Conservation (phyloP, 2,888 invertebrate species). For the Drosophila pseudotakahashii region DNA sequence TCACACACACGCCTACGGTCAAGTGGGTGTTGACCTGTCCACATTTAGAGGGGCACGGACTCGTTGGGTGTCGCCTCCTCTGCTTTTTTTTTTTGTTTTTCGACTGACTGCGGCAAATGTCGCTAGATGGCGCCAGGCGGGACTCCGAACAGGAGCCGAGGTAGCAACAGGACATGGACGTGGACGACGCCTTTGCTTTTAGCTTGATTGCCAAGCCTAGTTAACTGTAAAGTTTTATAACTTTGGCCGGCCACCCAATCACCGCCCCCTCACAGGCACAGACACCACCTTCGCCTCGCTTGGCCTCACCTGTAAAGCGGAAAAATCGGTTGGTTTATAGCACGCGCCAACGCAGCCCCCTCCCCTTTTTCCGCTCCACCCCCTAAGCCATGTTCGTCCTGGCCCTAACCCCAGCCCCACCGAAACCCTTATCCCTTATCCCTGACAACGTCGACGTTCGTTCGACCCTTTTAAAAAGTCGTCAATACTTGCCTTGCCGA, state of each 20-base stretch:
- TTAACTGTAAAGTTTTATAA: constrained; percentile 81
- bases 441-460: constrained; percentile 57
- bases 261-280: constrained; percentile 2
- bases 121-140: constrained; percentile 76
- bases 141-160: constrained; percentile 36
- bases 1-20: constrained; percentile 40
- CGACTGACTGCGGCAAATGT: constrained; percentile 34
- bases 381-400: constrained; percentile 20
- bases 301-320: constrained; percentile 55
- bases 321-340: constrained; percentile 79
- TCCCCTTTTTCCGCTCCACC: constrained; percentile 1
- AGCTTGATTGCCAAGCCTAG: constrained; percentile 82
- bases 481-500: constrained; percentile 66
- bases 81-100: constrained; percentile 32
- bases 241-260: constrained; percentile 58
- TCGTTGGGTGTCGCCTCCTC: constrained; percentile 29
- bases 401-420: constrained; percentile 4
- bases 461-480: constrained; percentile 79
- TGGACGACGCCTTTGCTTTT: constrained; percentile 80
- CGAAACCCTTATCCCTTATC: constrained; percentile 14
- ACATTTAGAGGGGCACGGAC: constrained; percentile 70
- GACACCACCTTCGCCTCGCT: constrained; percentile 34
- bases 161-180: constrained; percentile 30
- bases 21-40: constrained; percentile 60
- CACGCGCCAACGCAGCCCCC: constrained; percentile 66